phyloP scores from a whole-genome alignment of 2,888 invertebrate genomes.

The Pachydiplax longipennis region DNA sequence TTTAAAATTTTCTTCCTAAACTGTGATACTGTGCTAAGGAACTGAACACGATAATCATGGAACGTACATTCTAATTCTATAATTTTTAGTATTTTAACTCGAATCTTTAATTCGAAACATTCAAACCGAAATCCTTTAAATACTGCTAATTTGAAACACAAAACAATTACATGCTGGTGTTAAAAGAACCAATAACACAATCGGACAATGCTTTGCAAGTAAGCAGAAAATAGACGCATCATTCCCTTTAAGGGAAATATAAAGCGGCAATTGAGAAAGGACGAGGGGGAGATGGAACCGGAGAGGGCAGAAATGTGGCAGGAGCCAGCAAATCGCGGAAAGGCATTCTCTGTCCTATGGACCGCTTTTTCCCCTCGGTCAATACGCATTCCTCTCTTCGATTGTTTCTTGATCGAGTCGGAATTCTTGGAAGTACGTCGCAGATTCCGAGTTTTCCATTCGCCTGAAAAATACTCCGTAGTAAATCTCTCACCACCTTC shows the following conservation, averaged over 20 bases:
- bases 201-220: too few species aligned
- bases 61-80: too few species aligned
- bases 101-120: too few species aligned
- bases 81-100: too few species aligned
- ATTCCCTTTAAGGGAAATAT: neutral
- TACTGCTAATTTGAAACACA: too few species aligned
- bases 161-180: too few species aligned
- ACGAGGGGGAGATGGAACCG: neutral
- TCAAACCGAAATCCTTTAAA: too few species aligned
- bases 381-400: slow-evolving; percentile 23
- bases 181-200: too few species aligned
- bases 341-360: neutral
- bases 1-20: too few species aligned
- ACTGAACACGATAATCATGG: too few species aligned
- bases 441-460: slow-evolving; percentile 22
- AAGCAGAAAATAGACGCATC: too few species aligned
- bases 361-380: neutral
- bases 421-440: slow-evolving; percentile 7
- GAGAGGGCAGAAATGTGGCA: neutral
- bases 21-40: too few species aligned
- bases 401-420: slow-evolving; percentile 33
- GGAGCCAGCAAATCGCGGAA: neutral
- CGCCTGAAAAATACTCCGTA: neutral
- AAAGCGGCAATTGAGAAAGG: neutral
- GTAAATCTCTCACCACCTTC: neutral